Evolutionary conservation across 2,113 vertebrate genomes (phyloP), one percentile per base, ranked within the genome.

Genomic region (Chlamydotis undulata): DNA sequence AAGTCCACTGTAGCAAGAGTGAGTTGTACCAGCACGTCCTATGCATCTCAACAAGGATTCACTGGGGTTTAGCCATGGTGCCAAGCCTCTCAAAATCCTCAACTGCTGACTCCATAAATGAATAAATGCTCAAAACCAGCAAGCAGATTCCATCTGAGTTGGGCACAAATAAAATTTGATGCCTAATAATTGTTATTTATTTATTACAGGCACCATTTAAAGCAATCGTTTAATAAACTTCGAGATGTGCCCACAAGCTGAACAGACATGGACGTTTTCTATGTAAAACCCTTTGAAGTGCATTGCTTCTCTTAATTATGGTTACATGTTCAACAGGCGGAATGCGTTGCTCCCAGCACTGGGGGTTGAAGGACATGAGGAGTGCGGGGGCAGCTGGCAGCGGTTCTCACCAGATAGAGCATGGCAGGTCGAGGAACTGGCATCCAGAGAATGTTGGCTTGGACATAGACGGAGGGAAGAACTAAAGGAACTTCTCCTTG

Each of bases 11-110:
- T 37, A 83, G 83, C 53, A 96, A 88, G 93, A 75, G 59, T 16
- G 28, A 92, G 83, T 80, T 87, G 84, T 53, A 85, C 61, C 68
- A 71, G 57, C 23, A 3, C 23, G 14, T 74, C 86, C 82, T 81
- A 64, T 86, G 96, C 71, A 96, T 70, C 74, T 96, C 78, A 71
- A 82, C 16, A 90, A 59, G 56, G 52, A 94, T 93, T 97, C 87
- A 55, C 96, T 68, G 61, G 33, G 22, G 61, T 90, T 75, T 96
- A 94, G 80, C 67, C 80, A 37, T 1, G 2, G 79, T 91, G 59
- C 57, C 56, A 83, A 68, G 41, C 64, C 89, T 93, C 93, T 73
- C 35, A 93, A 95, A 94, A 73, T 61, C 88, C 87, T 69, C 35
- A 87, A 60, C 23, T 71, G 53, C 21, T 63, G 60, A 43, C 45